A percentile compares a stretch with the other conserved stretches of the same genome.
Conservation (phyloP, 2,888 invertebrate species). For the Leptura quadrifasciata region DNA sequence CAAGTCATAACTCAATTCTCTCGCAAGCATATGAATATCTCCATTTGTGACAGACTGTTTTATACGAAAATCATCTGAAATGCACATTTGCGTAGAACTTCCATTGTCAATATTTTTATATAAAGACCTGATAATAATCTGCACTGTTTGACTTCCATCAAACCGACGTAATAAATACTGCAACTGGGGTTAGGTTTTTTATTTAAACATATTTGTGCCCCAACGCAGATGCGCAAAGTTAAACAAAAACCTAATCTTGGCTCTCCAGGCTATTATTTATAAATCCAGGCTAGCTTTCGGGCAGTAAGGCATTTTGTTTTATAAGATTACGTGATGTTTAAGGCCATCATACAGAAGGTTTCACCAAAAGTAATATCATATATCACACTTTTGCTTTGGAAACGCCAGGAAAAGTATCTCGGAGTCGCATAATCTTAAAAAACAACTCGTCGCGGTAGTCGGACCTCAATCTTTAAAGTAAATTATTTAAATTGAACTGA, state of each 20-base stretch:
- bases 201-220: background rate
- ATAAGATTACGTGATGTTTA: conserved; percentile 19
- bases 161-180: background rate
- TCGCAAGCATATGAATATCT: background rate
- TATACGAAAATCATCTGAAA: background rate
- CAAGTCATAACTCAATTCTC: background rate
- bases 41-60: background rate
- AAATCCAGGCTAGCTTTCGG: conserved; percentile 16
- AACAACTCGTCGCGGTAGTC: background rate
- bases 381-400: conserved; percentile 3
- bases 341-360: conserved; percentile 11
- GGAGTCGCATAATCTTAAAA: background rate
- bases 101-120: background rate
- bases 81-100: background rate
- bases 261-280: conserved; percentile 19
- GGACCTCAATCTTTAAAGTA: background rate
- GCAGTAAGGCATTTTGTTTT: background rate
- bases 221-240: conserved; percentile 7
- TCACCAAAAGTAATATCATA: conserved; percentile 20
- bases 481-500: background rate
- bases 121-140: background rate
- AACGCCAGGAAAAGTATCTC: background rate
- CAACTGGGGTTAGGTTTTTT: background rate
- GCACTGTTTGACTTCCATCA: background rate
- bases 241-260: conserved; percentile 6